Base-by-base conservation (phyloP, 2,797 vertebrate species). In the Alfaro cultratus region DNA sequence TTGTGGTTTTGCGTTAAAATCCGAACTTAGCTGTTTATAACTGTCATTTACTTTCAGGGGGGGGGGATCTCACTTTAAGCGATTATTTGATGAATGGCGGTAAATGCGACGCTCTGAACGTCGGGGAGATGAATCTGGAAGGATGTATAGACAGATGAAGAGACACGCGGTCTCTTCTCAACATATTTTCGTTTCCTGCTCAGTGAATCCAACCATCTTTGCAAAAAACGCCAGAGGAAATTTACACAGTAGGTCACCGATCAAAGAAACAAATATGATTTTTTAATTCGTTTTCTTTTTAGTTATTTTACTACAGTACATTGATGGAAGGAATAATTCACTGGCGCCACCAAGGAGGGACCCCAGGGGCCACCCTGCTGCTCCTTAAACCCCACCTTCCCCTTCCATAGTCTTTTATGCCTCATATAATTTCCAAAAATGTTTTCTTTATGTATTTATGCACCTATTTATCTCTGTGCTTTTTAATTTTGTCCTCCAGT, bases 101-200 rank as follows among this genome's bases (percentile, higher is more conserved):
- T 45, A 43, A n/a, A 13, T 70, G 12, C 11, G 67, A 43, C 4
- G 11, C 31, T 64, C 34, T 39, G 34, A 39, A 23, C 34, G 2
- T 43, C 67, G 5, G 11, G 8, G 2, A 43, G 41, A 70, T n/a
- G 78, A 46, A 81, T 77, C 83, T 90, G 78, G 83, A 82, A 85
- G 86, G 83, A 85, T 92, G 86, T 88, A 68, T 80, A 82, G 72
- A 76, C 81, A 89, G 80, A 80, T 89, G 64, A 87, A 84, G 81
- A 78, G 83, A 76, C 13, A 73, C 87, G 79, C 78, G 86, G 76
- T 86, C 80, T 71, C 83, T 64, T 57, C 75, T 5, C 73, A 78
- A 81, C n/a, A 39, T 55, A 10, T 80, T 76, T 78, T 45, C 60
- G 80, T 53, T 39, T 74, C 13, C 78, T 87, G 46, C 74, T 84